Evolutionary conservation across 2,888 invertebrate species (phyloP), one percentile per base, ranked within the genome.

Genomic region (Biston betularia): DNA sequence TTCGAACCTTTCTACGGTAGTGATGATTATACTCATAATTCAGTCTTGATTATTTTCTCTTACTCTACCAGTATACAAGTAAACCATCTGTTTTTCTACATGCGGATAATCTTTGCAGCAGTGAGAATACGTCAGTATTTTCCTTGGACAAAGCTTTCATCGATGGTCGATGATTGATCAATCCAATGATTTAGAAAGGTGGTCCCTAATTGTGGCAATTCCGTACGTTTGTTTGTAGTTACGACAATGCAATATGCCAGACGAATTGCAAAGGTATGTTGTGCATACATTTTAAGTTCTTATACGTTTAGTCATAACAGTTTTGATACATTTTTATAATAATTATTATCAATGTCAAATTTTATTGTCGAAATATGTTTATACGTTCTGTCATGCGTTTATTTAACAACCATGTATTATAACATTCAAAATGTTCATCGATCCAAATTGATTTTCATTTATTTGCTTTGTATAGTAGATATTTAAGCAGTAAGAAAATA

Each of bases 151-250:
- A 86, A 88, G 84, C 87, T 89, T 86, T 87, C 87, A 88, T 86
- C 86, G 87, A 81, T 78, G 82, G 81, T 81, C 89, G 87, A 88
- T 92, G 92, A 93, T 93, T 90, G 92, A 92, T 89, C 92, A 92
- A 92, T 93, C n/a, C 90, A 89, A 83, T 89, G 89, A 84, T 89
- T 89, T 92, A 89, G 92, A 90, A 89, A 89, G 88, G 87, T 83
- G 74, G 74, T 78, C 88, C 87, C 87, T 92, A 91, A 93, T 93
- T 90, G 87, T 84, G 76, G 82, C 88, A 83, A 92, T 92, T 89
- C 80, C 74, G 76, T 78, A 75, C 79, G 77, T 89, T 86, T 91
- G 88, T 92, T 93, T 92, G 88, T 85, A 88, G 88, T 87, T 87
- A 77, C 80, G 82, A 85, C 81, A 81, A 80, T 76, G 71, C 71